Conservation (phyloP, 2,888 invertebrate species). For the Apotomis capreana region DNA sequence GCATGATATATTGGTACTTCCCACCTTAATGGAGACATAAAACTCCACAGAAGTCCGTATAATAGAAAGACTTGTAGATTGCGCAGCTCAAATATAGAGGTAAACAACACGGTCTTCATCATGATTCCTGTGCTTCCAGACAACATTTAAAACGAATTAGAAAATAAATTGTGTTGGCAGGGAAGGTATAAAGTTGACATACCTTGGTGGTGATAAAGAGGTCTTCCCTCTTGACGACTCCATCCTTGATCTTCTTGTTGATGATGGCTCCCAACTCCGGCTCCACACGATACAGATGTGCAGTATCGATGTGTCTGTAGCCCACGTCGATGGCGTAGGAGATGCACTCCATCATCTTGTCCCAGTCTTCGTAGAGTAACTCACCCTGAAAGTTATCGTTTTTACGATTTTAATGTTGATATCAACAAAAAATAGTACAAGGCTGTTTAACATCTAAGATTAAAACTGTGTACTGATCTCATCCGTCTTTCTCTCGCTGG, state of each 20-base stretch:
- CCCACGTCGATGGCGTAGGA: constrained; percentile 89
- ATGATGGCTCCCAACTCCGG: constrained; percentile 87
- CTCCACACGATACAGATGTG: constrained; percentile 87
- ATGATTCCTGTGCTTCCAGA: too few species aligned
- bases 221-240: constrained; percentile 87
- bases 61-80: too few species aligned
- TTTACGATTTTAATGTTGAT: background rate
- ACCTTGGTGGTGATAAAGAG: constrained; percentile 88
- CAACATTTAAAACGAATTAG: too few species aligned
- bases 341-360: constrained; percentile 81
- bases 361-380: constrained; percentile 52
- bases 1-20: too few species aligned
- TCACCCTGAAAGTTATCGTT: constrained; percentile 53
- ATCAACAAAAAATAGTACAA: too few species aligned
- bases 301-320: constrained; percentile 90
- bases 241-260: constrained; percentile 84
- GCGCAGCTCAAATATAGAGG: too few species aligned
- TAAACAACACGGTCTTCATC: too few species aligned
- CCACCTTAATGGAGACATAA: too few species aligned
- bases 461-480: background rate
- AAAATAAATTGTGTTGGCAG: too few species aligned
- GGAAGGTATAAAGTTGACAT: background rate
- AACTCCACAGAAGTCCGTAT: too few species aligned
- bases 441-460: too few species aligned
- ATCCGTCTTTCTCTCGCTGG: too few species aligned